phyloP scores from a whole-genome alignment of 2,797 vertebrate species.

The Hemibagrus guttatus region DNA sequence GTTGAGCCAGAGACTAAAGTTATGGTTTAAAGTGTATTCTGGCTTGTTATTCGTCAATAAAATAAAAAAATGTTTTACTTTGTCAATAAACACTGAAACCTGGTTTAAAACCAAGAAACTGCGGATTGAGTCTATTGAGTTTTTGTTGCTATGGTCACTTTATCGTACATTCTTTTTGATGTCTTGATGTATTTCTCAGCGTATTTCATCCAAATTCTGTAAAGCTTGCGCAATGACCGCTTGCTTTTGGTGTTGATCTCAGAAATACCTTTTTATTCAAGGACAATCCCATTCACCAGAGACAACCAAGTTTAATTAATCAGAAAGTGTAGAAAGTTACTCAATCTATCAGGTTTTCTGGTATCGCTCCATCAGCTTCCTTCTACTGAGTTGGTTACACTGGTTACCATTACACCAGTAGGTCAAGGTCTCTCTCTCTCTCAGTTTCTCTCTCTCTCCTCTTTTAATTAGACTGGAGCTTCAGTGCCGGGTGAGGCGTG shows the following conservation, averaged over 20 bases:
- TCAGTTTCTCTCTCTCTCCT: background rate
- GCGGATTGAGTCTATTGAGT: background rate
- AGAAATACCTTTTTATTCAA: slow-evolving; percentile 5
- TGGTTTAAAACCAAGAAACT: background rate
- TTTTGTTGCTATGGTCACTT: background rate
- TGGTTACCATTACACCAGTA: slow-evolving; percentile 24
- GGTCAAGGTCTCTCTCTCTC: slow-evolving; percentile 30
- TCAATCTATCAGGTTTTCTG: background rate
- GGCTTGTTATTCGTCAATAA: background rate
- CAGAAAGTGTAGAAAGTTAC: slow-evolving; percentile 1
- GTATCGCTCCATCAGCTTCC: background rate
- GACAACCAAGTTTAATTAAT: background rate
- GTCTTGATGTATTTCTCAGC: too few relatives aligned
- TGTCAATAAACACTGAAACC: background rate
- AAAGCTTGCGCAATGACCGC: background rate
- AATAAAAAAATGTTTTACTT: too few relatives aligned
- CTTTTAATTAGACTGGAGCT: slow-evolving; percentile 54
- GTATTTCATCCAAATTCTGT: background rate
- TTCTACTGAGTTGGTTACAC: background rate
- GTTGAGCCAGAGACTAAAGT: background rate
- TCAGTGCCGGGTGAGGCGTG: slow-evolving; percentile 30
- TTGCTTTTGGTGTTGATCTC: background rate
- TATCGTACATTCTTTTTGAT: background rate
- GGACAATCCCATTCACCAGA: background rate
- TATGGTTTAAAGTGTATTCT: background rate